Evolutionary conservation across 1,140 invertebrate genomes (phyloP), one percentile per base, ranked within the genome.

Genomic region (Aricia agestis): DNA sequence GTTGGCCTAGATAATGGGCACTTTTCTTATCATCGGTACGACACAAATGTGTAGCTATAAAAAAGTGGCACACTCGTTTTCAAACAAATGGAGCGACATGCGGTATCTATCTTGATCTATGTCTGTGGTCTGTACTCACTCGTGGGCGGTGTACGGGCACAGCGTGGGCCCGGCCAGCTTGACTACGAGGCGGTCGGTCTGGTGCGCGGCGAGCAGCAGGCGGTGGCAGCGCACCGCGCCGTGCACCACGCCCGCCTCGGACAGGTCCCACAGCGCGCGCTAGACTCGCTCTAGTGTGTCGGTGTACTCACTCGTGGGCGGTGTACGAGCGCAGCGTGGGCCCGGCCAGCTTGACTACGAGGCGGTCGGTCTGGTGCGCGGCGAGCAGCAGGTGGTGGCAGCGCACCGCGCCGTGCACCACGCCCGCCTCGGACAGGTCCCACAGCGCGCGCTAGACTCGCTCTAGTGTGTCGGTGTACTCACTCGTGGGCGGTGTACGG

Each of bases 161-260:
- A 97, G 92, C 74, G 96, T 96, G 10, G 96, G 95, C 91, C 97
- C 97, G 9, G 94, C 92, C 15, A 98, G 92, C 90, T 97, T 97
- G 1, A 97, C 95, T 63, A 93, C 92, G 69, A 98, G 95, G 42
- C 93, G 92, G 73, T 93, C 94, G 58, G 93, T 93, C 19, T 93
- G 93, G 75, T 96, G 95, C 18, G 92, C 85, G 69, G 94, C 93
- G 11, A 98, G 95, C 72, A 97, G 92, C 57, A 98, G 83, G 82
- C 97, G 97, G n/a, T 94, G 93, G 87, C 97, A 98, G 63, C 97
- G 92, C 70, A 98, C 96, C 73, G 95, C 95, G n/a, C 96, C 97
- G 92, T 98, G 97, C 63, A 96, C 94, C 42, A 97, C 93, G 41
- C 94, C 93, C 75, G 95, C 95, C 82, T 97, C 96, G 80, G 95